Base-by-base conservation (phyloP, 2,113 vertebrate species). In the Prietella phreatophila region DNA sequence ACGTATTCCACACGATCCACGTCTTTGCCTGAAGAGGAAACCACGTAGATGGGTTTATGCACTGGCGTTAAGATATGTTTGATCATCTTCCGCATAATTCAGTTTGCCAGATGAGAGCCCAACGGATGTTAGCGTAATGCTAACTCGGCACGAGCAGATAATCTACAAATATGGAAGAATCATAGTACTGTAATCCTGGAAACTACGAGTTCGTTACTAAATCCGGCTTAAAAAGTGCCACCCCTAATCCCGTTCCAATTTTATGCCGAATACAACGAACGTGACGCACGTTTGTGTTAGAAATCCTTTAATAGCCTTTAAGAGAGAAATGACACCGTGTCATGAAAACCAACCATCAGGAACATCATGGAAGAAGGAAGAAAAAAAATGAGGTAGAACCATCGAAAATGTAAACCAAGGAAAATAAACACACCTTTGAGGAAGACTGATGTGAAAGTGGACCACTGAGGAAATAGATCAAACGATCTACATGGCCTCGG, bases 331-430 rank as follows among this genome's bases (percentile, higher is more conserved):
- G 25, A 69, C 22, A 33, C 67, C 61, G 13, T 42, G n/a, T 56
- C 75, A 79, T 15, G 17, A 82, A 67, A 83, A 20, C 36, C 69
- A 47, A 84, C 47, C 47, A 75, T 42, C 13, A 80, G 33, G n/a
- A 58, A 27, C 19, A 76, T 30, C 1, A 2, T 19, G 58, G 1
- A 15, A 47, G 5, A 7, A 47, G 42, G 42, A 47, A 47, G 42
- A 47, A 47, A 47, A 55, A 81, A 65, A 55, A 58, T 87, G 89
- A 90, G 89, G 89, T 90, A 90, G 89, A 90, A 80, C 85, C 53
- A 86, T 85, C 19, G 1, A 55, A 39, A 14, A 36, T 50, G 83
- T 80, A 81, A 87, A 47, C 5, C 6, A 47, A 47, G 0, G 42
- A 47, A 47, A 47, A 47, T 7, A 47, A 6, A 47, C 42, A 47